Base-by-base conservation (phyloP, 2,888 invertebrate species). In the Leptinotarsa haldemani region DNA sequence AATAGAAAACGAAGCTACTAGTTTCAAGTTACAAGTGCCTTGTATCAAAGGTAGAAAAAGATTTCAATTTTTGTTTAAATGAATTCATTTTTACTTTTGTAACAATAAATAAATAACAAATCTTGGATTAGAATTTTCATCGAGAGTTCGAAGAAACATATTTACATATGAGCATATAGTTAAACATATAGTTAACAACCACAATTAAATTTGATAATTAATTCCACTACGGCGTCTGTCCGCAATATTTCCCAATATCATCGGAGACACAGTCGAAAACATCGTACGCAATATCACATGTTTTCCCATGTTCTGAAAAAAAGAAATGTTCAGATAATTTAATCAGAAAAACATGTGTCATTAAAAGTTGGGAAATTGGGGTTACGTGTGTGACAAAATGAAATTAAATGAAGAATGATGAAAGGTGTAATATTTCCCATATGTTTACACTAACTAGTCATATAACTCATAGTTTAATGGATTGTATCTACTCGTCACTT, bases 181-280 rank as follows among this genome's bases (percentile, higher is more conserved):
- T n/a, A n/a, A n/a, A n/a, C n/a, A n/a, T n/a, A n/a, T n/a, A n/a
- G n/a, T 16, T 30, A 61, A 61, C 61, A 61, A 58, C 58, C 20
- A 22, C 22, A 13, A 56, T 56, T 22, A 56, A 20, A 22, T 56
- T 16, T 46, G 47, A 4, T 47, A 16, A 20, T 4, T 16, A 5
- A 30, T 61, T 50, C 16, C 70, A 73, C 70, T 73, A 87, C 16
- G 86, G 87, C 61, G 84, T 85, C 79, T 87, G 91, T 22, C 93
- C 91, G 83, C 93, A 93, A 85, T 93, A 93, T 79, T 93, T 92
- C 58, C 93, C 94, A 81, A 94, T 93, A 83, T 93, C 91, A 85
- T 94, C 94, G 5, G 94, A 94, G 79, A 94, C 93, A 84, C 94
- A 94, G 84, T 94, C 94, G 85, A 94, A 94, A 70, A 93, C 92